phyloP scores from a whole-genome alignment of 30 jellyfish, hydroid and myxozoan species.

The Hydractinia echinata region DNA sequence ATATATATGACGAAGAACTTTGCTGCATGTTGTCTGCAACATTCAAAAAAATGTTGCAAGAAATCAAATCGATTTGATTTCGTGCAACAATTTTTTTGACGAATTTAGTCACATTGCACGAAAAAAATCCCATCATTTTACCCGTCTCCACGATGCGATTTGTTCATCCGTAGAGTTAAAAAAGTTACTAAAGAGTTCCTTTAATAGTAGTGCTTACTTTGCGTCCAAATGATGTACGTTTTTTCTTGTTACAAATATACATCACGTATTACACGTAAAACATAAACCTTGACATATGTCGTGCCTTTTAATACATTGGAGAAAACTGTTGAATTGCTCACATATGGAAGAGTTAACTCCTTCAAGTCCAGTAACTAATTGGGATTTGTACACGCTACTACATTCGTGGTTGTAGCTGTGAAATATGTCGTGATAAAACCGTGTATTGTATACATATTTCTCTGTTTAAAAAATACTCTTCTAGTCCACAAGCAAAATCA shows the following conservation, averaged over 20 bases:
- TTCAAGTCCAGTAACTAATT: not conserved
- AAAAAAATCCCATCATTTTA: too few relatives aligned
- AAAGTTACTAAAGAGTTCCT: not conserved
- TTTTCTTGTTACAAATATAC: not conserved
- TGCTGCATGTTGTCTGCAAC: too few relatives aligned
- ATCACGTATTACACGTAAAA: not conserved
- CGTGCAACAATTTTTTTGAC: too few relatives aligned
- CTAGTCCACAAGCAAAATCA: not conserved
- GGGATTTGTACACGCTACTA: constrained; percentile 4
- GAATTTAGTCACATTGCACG: too few relatives aligned
- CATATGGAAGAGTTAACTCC: constrained; percentile 8
- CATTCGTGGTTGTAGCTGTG: constrained; percentile 4
- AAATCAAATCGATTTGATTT: too few relatives aligned
- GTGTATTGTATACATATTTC: not conserved
- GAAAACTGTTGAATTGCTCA: not conserved
- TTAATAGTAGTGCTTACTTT: not conserved
- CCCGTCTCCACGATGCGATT: too few relatives aligned
- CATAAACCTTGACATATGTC: constrained; percentile 7
- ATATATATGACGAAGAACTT: too few relatives aligned
- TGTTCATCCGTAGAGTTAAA: too few relatives aligned
- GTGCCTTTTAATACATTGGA: not conserved
- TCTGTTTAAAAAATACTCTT: not conserved
- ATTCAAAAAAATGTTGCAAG: too few relatives aligned
- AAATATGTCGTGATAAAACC: not conserved
- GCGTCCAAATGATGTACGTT: not conserved